Base-by-base conservation (phyloP, 2,113 vertebrate species). In the Hippocampus zosterae region DNA sequence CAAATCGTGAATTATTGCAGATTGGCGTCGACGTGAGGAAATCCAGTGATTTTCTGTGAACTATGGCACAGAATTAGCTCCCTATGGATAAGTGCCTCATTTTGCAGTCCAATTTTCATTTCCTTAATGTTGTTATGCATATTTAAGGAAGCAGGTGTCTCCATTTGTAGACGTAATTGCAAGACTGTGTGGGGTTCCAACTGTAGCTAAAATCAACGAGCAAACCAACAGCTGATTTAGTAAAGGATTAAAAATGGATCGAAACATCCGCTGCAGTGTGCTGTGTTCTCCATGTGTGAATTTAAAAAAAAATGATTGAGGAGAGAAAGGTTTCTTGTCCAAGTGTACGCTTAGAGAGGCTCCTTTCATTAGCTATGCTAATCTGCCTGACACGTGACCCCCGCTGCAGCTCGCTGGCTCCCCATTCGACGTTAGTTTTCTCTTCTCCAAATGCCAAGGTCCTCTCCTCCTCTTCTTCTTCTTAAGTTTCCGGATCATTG, bases 311-410 rank as follows among this genome's bases (percentile, higher is more conserved):
- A 68, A 81, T 71, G 75, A 84, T 81, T 2, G 75, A 77, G 82
- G 64, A 83, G 82, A 85, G 80, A 89, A 88, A 83, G 77, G 73
- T 55, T 68, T 76, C 86, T 81, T 89, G 88, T 81, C 82, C 86
- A 85, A 90, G 88, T 83, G 83, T 80, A 84, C 81, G 71, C 75
- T 78, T 81, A 87, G 85, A 89, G 86, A 88, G 89, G 82, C 80
- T 81, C 81, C 82, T 87, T 91, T 91, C 89, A 91, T 91, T 84
- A 79, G 82, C 79, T 89, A 89, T 91, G 89, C 88, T 86, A 91
- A 91, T 89, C 84, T 77, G 73, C 65, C 53, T 55, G 37, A 29
- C 88, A 89, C 75, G 79, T 90, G 89, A 89, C 76, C 81, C 65
- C 60, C 27, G 23, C 63, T 25, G 63, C 63, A 46, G 63, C 75